Evolutionary conservation across 2,888 invertebrate genomes (phyloP), one percentile per base, ranked within the genome.

Genomic region (Torymus auratus): DNA sequence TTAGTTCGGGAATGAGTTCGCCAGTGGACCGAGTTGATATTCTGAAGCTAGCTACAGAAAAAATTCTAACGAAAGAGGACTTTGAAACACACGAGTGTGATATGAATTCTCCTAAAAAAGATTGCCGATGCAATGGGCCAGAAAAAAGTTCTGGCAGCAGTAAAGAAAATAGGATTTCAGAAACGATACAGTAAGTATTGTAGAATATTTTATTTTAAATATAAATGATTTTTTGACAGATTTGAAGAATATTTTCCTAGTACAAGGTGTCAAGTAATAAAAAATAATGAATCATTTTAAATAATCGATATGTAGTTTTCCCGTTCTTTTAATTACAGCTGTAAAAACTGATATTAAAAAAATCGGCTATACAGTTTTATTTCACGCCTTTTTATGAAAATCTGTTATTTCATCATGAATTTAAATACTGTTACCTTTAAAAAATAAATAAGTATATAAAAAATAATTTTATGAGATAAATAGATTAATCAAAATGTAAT

Each of bases 11-110:
- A 7, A 78, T 75, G 64, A 83, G 70, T 53, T 81, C 82, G 10
- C 82, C 82, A 7, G 62, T 78, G 2, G 82, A 83, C 2, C 71
- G 68, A 50, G 2, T 53, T 5, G 82, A 83, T n/a, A 68, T 80
- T 55, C 23, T 81, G 11, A 83, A 75, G 12, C n/a, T 80, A 2
- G 55, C 67, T 1, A 41, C 71, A 1, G 80, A 80, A 52, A 83
- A 72, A 62, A 10, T 28, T 12, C 12, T 81, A 0, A 55, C 67
- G 2, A 78, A 81, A 53, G 82, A 81, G 2, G 75, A 81, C 13
- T 68, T 53, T 15, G 68, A 80, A n/a, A 2, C 28, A n/a, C 64
- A 74, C 2, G 71, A 82, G 14, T 12, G 7, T 50, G 60, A 61
- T 55, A 23, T 60, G 14, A 14, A 5, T 60, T 13, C 23, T 60